Percentiles rank a stretch among this genome's conserved stretches.
Evolutionary conservation across 1,140 invertebrate genomes (phyloP).

Genomic region (Trichonephila clavipes): DNA sequence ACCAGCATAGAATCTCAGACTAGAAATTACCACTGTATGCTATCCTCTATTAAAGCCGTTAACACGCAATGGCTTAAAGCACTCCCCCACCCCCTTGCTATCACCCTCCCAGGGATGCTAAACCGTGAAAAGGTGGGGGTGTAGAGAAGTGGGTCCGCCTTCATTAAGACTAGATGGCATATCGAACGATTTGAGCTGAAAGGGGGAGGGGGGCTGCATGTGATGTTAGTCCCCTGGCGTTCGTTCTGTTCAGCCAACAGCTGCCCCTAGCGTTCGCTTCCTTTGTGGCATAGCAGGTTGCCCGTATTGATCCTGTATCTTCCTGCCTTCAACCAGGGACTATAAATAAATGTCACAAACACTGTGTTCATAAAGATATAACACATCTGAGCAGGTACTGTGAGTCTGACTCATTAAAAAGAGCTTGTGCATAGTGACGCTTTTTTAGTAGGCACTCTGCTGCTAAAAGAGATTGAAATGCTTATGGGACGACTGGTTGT

Average conservation of each 20-base stretch:
- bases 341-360: conserved; percentile 55
- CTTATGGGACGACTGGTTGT: too few species aligned
- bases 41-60: conserved; percentile 73
- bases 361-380: conserved; percentile 26
- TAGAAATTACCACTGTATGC: conserved; percentile 71
- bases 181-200: conserved; percentile 70
- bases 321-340: conserved; percentile 5
- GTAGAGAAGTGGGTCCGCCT: conserved; percentile 18
- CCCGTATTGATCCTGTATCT: conserved; percentile 62
- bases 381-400: conserved; percentile 10
- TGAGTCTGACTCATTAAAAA: background rate
- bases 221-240: conserved; percentile 71
- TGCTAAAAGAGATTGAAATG: too few species aligned
- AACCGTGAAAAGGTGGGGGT: conserved; percentile 52
- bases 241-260: conserved; percentile 69
- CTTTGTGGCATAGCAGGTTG: conserved; percentile 66
- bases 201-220: conserved; percentile 23
- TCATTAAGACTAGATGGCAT: conserved; percentile 74
- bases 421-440: background rate
- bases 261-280: conserved; percentile 62
- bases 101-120: conserved; percentile 37
- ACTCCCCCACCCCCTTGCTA: background rate
- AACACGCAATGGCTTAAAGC: conserved; percentile 47
- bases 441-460: too few species aligned
- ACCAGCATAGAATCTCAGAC: background rate